Evolutionary conservation across 1,140 invertebrate genomes (phyloP).

Genomic region (Pachypsylla venusta): DNA sequence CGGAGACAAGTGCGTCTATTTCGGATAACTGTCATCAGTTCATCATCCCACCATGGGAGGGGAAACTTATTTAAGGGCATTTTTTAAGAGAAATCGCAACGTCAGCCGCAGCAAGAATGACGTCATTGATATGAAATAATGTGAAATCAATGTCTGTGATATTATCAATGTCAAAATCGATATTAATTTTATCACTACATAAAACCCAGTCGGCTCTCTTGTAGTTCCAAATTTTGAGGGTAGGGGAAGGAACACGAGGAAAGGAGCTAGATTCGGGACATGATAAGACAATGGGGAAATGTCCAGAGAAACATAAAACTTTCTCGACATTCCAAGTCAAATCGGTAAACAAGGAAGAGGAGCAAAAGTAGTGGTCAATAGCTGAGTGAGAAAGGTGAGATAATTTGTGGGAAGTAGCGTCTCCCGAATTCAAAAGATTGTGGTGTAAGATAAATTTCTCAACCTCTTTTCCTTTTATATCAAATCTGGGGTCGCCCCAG

Average conservation of each 20-base stretch:
- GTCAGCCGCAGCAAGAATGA: not conserved
- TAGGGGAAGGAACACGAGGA: not conserved
- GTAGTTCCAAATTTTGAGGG: not conserved
- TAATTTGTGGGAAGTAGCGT: not conserved
- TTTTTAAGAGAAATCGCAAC: not conserved
- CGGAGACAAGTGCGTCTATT: not conserved
- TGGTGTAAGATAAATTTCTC: conserved; percentile 10
- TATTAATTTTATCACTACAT: not conserved
- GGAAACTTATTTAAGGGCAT: not conserved
- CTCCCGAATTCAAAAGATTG: conserved; percentile 1
- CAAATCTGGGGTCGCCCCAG: conserved; percentile 26
- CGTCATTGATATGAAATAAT: not conserved
- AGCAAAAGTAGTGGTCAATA: conserved; percentile 6
- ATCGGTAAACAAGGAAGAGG: not conserved
- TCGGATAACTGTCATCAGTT: not conserved
- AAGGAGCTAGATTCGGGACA: too few species aligned
- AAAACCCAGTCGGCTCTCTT: not conserved
- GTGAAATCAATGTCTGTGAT: not conserved
- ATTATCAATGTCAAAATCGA: not conserved
- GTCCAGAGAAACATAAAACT: not conserved
- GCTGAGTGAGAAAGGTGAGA: not conserved
- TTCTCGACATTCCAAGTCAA: not conserved
- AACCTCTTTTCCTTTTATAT: conserved; percentile 24
- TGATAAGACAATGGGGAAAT: not conserved
- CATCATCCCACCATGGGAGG: not conserved